phyloP scores from a whole-genome alignment of 2,113 vertebrate genomes.

The Nansenia antarctica region DNA sequence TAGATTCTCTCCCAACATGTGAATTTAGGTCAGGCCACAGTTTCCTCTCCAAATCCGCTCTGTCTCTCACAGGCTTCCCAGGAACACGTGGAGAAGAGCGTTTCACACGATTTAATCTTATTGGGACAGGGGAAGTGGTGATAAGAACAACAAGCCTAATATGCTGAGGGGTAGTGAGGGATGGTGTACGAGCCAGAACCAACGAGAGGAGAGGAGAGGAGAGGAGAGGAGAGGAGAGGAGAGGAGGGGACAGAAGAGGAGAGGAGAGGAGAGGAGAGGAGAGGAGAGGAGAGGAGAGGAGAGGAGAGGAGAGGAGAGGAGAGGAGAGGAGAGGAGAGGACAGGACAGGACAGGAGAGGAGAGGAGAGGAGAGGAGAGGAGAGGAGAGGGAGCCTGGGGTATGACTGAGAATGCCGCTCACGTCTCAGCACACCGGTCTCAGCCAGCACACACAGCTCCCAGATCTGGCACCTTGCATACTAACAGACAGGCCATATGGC shows the following conservation, averaged over 20 bases:
- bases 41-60: conserved; percentile 51
- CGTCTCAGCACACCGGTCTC: conserved; percentile 46
- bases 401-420: conserved; percentile 62
- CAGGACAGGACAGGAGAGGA: background rate
- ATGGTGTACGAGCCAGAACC: background rate
- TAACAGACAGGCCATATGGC: conserved; percentile 72
- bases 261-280: background rate
- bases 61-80: conserved; percentile 44
- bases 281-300: background rate
- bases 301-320: background rate
- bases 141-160: conserved; percentile 10
- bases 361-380: background rate
- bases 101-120: conserved; percentile 72
- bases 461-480: conserved; percentile 61
- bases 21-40: conserved; percentile 81
- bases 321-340: background rate
- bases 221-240: background rate
- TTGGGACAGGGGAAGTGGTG: conserved; percentile 48
- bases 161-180: background rate
- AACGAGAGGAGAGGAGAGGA: conserved; percentile 7
- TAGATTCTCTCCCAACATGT: conserved; percentile 74
- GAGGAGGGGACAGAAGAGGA: background rate
- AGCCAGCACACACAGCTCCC: conserved; percentile 56
- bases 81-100: conserved; percentile 65
- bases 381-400: conserved; percentile 11